phyloP scores from a whole-genome alignment of 1,140 invertebrate genomes.

The Pantala flavescens region DNA sequence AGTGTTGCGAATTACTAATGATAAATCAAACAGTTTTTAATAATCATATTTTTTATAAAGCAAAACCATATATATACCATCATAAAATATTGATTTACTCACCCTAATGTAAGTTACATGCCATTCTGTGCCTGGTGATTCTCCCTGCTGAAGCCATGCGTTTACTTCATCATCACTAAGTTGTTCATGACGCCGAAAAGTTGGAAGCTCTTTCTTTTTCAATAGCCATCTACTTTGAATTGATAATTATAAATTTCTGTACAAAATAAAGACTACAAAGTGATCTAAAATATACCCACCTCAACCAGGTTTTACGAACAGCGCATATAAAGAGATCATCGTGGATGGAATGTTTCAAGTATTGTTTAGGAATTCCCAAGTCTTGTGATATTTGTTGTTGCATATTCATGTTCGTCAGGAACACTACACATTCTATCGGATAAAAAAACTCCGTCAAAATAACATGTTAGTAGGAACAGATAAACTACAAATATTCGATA shows the following conservation, averaged over 20 bases:
- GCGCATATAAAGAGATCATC: slow-evolving; percentile 45
- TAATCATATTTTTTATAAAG: no score
- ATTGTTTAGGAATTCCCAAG: slow-evolving; percentile 43
- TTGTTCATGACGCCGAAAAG: slow-evolving; percentile 31
- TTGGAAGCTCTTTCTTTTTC: slow-evolving; percentile 40
- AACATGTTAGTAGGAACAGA: no score
- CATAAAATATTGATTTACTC: slow-evolving; percentile 21
- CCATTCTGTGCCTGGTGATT: slow-evolving; percentile 45
- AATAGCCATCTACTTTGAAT: slow-evolving; percentile 35
- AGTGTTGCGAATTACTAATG: no score
- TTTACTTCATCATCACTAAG: slow-evolving; percentile 38
- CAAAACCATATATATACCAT: no score
- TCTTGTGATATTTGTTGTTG: neutral
- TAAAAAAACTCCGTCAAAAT: no score
- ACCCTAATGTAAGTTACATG: slow-evolving; percentile 48
- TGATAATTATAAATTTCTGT: neutral
- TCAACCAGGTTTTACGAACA: slow-evolving; percentile 55
- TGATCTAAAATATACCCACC: slow-evolving; percentile 32
- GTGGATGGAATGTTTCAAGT: slow-evolving; percentile 44
- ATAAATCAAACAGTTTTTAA: no score
- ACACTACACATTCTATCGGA: no score
- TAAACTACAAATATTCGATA: no score
- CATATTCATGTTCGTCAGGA: neutral
- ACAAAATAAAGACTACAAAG: neutral
- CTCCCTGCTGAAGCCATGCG: slow-evolving; percentile 41